These are phyloP conservation scores for Drosophila takahashii DNA, from an alignment of 1,140 invertebrate genomes.

Conservation along the genomic window DNA sequence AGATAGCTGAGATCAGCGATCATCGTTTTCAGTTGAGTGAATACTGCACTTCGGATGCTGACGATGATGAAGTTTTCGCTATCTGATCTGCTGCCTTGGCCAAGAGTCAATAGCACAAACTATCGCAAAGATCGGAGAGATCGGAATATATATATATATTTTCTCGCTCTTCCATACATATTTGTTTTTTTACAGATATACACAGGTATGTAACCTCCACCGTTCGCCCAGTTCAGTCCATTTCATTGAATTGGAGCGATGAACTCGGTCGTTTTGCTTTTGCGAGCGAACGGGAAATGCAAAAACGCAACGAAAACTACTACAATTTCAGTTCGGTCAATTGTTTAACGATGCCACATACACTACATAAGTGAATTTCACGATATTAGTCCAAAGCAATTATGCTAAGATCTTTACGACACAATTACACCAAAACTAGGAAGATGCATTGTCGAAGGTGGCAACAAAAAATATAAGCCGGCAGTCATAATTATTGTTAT, in stretches of 20 bases:
- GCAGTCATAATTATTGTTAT: constrained; percentile 34
- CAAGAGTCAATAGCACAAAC: constrained; percentile 55
- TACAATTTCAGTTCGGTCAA: constrained; percentile 43
- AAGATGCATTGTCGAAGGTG: constrained; percentile 24
- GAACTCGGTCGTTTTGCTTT: constrained; percentile 65
- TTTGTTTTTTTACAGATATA: constrained; percentile 21
- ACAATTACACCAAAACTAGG: constrained; percentile 53
- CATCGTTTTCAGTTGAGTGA: constrained; percentile 2
- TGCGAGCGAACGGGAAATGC: constrained; percentile 58
- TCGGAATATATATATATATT: constrained; percentile 22
- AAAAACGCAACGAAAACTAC: constrained; percentile 42
- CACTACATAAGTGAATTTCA: constrained; percentile 2
- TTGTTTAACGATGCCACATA: constrained; percentile 57
- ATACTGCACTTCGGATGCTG: constrained; percentile 26
- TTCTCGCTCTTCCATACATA: constrained; percentile 5
- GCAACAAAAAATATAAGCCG: background rate
- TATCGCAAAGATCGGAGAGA: constrained; percentile 39
- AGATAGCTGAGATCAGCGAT: constrained; percentile 37
- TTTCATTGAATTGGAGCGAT: constrained; percentile 83
- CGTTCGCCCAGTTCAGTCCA: constrained; percentile 1
- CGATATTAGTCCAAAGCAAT: constrained; percentile 28
- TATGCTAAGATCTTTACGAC: constrained; percentile 74
- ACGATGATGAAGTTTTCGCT: constrained; percentile 31
- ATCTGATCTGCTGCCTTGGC: constrained; percentile 35
- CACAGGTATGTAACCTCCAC: constrained; percentile 32